Percentiles rank a stretch among this genome's conserved stretches.
These are phyloP conservation scores for Perizoma affinitatum DNA, from an alignment of 2,888 invertebrate genomes.

Conservation along the genomic window DNA sequence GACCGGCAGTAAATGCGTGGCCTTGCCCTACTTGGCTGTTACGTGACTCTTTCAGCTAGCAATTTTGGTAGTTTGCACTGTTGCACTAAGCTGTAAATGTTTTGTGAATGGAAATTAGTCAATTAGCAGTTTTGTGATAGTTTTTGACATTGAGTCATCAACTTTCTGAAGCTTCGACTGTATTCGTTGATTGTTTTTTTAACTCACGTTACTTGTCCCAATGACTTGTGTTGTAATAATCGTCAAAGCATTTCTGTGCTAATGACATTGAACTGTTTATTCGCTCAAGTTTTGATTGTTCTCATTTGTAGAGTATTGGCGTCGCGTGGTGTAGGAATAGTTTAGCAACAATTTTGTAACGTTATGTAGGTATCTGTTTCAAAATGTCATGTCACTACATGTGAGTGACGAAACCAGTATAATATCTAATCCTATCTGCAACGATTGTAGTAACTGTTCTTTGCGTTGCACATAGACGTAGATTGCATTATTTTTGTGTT, in stretches of 20 bases:
- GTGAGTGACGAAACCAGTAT: conserved; percentile 19
- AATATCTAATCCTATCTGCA: conserved; percentile 24
- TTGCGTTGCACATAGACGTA: conserved; percentile 1
- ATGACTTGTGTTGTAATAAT: background rate
- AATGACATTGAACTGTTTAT: background rate
- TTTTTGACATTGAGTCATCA: conserved; percentile 20
- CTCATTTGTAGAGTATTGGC: background rate
- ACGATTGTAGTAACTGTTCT: conserved; percentile 8
- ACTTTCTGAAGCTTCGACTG: background rate
- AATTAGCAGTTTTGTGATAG: conserved; percentile 8
- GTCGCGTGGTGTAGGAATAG: conserved; percentile 14
- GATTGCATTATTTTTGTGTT: conserved; percentile 26
- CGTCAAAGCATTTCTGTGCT: background rate
- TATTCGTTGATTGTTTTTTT: background rate
- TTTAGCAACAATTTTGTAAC: conserved; percentile 17
- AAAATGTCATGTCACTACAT: conserved; percentile 24
- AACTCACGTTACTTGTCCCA: background rate
- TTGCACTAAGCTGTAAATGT: conserved; percentile 20
- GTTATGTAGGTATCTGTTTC: conserved; percentile 15
- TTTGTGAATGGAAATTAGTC: conserved; percentile 25
- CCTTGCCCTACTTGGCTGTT: conserved; percentile 59
- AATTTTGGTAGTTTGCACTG: conserved; percentile 26
- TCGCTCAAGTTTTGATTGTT: background rate
- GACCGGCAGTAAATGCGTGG: conserved; percentile 54
- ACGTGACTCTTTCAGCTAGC: conserved; percentile 33